These are phyloP conservation scores for Vulpes ferrilata DNA, from an alignment of 2,113 vertebrate genomes.

Conservation along the genomic window DNA sequence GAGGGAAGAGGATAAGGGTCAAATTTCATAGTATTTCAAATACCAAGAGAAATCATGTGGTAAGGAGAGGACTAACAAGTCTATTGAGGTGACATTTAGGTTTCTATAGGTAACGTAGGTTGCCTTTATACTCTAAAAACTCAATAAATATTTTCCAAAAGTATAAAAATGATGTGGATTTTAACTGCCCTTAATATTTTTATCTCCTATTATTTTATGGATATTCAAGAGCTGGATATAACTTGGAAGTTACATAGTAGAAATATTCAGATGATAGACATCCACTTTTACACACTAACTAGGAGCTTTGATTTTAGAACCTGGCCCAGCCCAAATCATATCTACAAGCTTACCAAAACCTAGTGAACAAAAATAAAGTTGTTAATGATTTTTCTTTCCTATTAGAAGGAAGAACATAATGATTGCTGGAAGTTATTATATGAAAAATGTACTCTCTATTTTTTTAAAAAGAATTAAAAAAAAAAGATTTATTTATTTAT, in stretches of 20 bases:
- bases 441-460: not conserved
- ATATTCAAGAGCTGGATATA: not conserved
- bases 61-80: not conserved
- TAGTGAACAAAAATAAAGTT: conserved; percentile 19
- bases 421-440: not conserved
- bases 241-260: not conserved
- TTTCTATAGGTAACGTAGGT: not conserved
- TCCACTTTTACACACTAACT: not conserved
- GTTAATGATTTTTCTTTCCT: not conserved
- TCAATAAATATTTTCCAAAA: not conserved
- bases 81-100: not conserved
- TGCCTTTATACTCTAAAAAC: conserved; percentile 34
- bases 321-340: not conserved
- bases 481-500: not conserved
- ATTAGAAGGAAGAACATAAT: not conserved
- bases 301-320: not conserved
- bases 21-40: conserved; percentile 30
- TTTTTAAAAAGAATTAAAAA: not conserved
- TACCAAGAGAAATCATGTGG: not conserved
- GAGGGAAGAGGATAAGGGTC: not conserved
- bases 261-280: conserved; percentile 39
- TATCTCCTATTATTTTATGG: not conserved
- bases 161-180: not conserved
- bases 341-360: not conserved
- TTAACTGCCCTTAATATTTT: conserved; percentile 52